Conservation (phyloP, 2,113 vertebrate genomes). For the Atrichornis clamosus region DNA sequence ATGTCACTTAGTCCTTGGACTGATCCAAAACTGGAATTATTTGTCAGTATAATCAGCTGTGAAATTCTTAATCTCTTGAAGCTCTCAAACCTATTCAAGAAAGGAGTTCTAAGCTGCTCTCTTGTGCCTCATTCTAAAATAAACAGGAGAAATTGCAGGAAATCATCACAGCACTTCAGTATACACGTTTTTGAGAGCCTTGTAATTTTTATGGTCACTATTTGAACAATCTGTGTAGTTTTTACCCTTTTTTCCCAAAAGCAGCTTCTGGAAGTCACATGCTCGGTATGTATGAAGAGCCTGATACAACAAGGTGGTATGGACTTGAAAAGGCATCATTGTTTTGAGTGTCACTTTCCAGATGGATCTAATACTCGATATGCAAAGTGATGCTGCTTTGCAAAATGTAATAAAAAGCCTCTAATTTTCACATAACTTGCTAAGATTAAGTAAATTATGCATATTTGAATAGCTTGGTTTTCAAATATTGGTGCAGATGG, state of each 20-base stretch:
- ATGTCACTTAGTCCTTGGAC: background rate
- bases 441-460: slow-evolving; percentile 14
- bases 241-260: background rate
- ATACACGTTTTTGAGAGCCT: background rate
- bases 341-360: slow-evolving; percentile 9
- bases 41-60: background rate
- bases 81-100: background rate
- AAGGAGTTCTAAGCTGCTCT: background rate
- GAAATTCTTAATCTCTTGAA: background rate
- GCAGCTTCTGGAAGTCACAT: background rate
- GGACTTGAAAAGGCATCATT: background rate
- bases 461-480: background rate
- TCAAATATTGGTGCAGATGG: slow-evolving; percentile 52
- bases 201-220: background rate
- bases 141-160: background rate
- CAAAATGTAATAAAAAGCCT: background rate
- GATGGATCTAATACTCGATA: background rate
- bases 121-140: background rate
- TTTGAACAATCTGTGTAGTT: background rate
- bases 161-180: background rate
- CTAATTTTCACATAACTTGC: slow-evolving; percentile 18
- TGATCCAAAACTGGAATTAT: background rate
- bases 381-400: background rate
- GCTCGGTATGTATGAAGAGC: background rate
- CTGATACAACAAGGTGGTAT: background rate